Base-by-base conservation (phyloP, 35 echinoderm and acorn worm species). In the Hemicentrotus pulcherrimus region DNA sequence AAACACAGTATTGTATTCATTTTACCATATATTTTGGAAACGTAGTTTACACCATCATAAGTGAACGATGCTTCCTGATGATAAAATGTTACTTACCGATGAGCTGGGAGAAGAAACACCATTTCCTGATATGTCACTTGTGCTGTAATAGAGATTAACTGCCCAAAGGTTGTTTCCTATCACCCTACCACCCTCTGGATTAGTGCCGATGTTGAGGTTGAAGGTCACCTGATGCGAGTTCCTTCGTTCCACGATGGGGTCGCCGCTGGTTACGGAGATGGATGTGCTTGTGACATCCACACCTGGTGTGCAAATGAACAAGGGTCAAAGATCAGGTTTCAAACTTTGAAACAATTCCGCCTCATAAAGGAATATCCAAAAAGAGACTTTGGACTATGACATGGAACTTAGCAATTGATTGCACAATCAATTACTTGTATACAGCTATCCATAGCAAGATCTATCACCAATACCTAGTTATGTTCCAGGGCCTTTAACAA, bases 141-240 rank as follows among this genome's bases (percentile, higher is more conserved):
- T 87, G 32, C 70, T 85, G 65, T 93, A 58, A 88, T 95, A 97
- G 4, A 86, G 28, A 7, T 96, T 70, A 4, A 99, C 95, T 10
- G 28, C 95, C 98, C 98, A 99, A 0, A 99, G 97, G 61, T 96
- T 91, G 14, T 89, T 88, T 6, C 98, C 98, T 1, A 61, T 92
- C 7, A 99, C 95, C 47, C 96, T 96, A 2, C 95, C 98, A 31
- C 98, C 95, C 9, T 90, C 86, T 18, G 96, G 71, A 33, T 91
- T 55, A 13, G 98, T 92, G 48, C 46, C 91, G 28, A 97, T 71
- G 9, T 32, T 86, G 1, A 99, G 94, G 96, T 96, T 95, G 86
- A 99, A 96, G 61, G n/a, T 96, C n/a, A 97, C 91, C 4, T 52
- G 31, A 93, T 97, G 95, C 12, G 33, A 91, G 32, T 88, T 47